Conservation (phyloP, 2,113 vertebrate genomes). For the Centropristis striata region DNA sequence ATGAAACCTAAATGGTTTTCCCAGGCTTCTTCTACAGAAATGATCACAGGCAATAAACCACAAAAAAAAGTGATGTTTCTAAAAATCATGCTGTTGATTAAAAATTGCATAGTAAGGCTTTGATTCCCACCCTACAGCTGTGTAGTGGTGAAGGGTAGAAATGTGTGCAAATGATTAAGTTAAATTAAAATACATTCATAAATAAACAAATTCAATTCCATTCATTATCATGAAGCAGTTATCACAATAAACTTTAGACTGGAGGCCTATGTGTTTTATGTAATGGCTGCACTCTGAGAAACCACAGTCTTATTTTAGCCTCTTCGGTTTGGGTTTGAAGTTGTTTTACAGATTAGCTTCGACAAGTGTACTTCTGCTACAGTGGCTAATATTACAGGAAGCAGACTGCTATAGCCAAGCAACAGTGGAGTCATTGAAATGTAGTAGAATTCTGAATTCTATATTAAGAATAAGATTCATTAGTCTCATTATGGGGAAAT, state of each 20-base stretch:
- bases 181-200: neutral
- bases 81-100: neutral
- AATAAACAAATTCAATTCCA: neutral
- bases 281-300: conserved; percentile 24
- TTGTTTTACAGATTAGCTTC: neutral
- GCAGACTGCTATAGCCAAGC: neutral
- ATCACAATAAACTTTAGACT: conserved; percentile 1
- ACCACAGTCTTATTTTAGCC: conserved; percentile 15
- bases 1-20: neutral
- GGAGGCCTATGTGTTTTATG: conserved; percentile 34
- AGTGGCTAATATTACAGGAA: neutral
- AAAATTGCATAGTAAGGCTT: neutral
- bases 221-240: conserved; percentile 14
- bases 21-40: neutral
- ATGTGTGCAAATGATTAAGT: neutral
- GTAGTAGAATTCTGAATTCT: too few species aligned
- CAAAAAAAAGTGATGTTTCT: neutral
- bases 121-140: neutral
- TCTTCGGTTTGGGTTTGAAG: conserved; percentile 23
- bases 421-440: too few species aligned
- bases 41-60: neutral
- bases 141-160: conserved; percentile 10
- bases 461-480: too few species aligned
- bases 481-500: too few species aligned
- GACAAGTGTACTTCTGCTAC: conserved; percentile 14